Base-by-base conservation (phyloP, 2,113 vertebrate species). In the Talpa occidentalis region DNA sequence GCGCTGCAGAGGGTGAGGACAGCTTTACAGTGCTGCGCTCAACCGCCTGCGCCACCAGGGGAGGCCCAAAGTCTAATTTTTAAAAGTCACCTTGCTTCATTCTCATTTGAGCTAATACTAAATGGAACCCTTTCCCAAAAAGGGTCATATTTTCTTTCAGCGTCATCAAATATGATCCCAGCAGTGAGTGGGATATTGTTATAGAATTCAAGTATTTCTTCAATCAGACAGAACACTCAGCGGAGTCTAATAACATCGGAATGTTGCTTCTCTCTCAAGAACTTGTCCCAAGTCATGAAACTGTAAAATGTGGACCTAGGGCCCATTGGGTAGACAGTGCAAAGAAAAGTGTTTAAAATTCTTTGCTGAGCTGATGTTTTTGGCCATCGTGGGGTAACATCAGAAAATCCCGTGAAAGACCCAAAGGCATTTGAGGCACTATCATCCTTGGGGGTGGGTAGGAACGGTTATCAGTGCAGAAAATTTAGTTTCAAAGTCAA, bases 261-360 rank as follows among this genome's bases (percentile, higher is more conserved):
- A 7, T 19, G 7, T 40, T 87, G 22, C 10, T 26, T 93, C n/a
- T 47, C 15, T 78, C 72, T 88, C 49, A 52, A 85, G 14, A 42
- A 37, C 11, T 88, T 70, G 21, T 32, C 3, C 17, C 49, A 42
- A 5, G 14, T 74, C 73, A 14, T 91, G 8, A 74, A 40, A 67
- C 62, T 64, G 42, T 70, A 42, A 70, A n/a, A 49, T 42, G 44
- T 82, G 14, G 40, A 67, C 28, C 24, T 78, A 5, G 5, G 42
- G 26, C 44, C 32, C 44, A n/a, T 90, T 94, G 52, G 44, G 26
- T 37, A 77, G 21, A 64, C 16, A 21, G 9, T 81, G 84, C 40
- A 94, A 17, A 84, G 30, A 26, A 89, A 70, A 84, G 17, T 66
- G 1, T 84, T 86, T 91, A 40, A 90, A 84, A 78, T 28, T 24